These are phyloP conservation scores for Neoniphon sammara DNA, from an alignment of 2,797 vertebrate species.

Conservation along the genomic window DNA sequence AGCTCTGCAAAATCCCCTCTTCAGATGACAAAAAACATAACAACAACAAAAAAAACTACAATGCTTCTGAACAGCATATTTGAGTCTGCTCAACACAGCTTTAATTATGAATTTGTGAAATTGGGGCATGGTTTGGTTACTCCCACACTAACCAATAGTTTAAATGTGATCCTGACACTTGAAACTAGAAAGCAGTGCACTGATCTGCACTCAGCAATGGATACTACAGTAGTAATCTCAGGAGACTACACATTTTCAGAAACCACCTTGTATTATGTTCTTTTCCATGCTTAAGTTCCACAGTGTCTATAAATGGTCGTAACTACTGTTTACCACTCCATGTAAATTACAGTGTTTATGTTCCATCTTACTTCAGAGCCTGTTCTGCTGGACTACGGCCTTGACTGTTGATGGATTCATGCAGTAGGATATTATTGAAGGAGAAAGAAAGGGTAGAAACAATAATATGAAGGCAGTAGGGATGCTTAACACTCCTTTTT, in stretches of 20 bases:
- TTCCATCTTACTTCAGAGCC: conserved; percentile 19
- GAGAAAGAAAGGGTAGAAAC: conserved; percentile 15
- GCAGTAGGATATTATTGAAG: conserved; percentile 6
- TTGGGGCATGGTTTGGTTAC: conserved; percentile 17
- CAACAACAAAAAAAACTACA: background rate
- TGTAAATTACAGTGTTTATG: conserved; percentile 70
- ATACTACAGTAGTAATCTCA: conserved; percentile 1
- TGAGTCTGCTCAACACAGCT: background rate
- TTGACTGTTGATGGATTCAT: conserved; percentile 52
- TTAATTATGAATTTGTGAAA: conserved; percentile 15
- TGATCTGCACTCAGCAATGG: conserved; percentile 37
- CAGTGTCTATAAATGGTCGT: conserved; percentile 71
- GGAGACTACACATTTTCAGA: conserved; percentile 43
- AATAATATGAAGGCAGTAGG: background rate
- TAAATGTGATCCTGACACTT: conserved; percentile 33
- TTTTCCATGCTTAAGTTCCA: conserved; percentile 51
- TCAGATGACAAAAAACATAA: background rate
- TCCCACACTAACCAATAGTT: conserved; percentile 24
- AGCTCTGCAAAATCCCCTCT: conserved; percentile 18
- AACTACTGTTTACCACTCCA: conserved; percentile 72
- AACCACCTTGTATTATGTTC: conserved; percentile 69
- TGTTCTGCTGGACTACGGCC: conserved; percentile 26
- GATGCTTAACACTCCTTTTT: background rate
- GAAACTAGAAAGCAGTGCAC: conserved; percentile 29
- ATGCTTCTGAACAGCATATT: conserved; percentile 10